These are phyloP conservation scores for Cantharis flavilabris DNA, from an alignment of 2,888 invertebrate genomes.

Conservation along the genomic window DNA sequence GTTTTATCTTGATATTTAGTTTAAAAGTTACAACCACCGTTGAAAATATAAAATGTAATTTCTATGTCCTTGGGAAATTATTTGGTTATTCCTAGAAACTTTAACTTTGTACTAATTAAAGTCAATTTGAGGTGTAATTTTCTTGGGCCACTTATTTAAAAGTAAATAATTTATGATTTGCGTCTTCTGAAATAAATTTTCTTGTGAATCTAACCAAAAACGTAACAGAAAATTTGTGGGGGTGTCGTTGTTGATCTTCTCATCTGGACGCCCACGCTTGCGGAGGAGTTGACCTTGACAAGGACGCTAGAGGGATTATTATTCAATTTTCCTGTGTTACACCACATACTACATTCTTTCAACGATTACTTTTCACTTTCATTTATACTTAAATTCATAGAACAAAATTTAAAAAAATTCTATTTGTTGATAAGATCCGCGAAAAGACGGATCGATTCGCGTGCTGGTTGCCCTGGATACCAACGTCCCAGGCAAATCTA, in stretches of 20 bases:
- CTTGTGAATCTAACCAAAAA: background rate
- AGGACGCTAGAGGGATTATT: conserved; percentile 18
- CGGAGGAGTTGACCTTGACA: conserved; percentile 29
- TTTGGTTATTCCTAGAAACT: background rate
- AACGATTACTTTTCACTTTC: background rate
- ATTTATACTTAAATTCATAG: background rate
- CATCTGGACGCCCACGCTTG: conserved; percentile 23
- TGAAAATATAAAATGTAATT: background rate
- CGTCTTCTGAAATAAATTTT: background rate
- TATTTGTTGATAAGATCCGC: conserved; percentile 31
- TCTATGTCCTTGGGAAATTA: background rate
- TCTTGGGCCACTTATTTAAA: background rate
- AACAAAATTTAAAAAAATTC: conserved; percentile 2
- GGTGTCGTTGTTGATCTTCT: conserved; percentile 25
- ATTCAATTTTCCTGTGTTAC: conserved; percentile 17
- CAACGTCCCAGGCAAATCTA: conserved; percentile 30
- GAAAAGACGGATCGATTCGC: conserved; percentile 28
- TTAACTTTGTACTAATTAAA: background rate
- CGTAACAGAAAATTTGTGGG: conserved; percentile 4
- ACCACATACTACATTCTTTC: conserved; percentile 18
- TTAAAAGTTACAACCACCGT: too few relatives aligned
- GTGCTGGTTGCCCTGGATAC: conserved; percentile 33
- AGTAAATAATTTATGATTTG: background rate
- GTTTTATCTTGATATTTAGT: background rate
- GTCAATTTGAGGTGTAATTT: background rate